Percentiles rank a stretch among this genome's conserved stretches.
Conservation (phyloP, 2,888 invertebrate genomes). For the Microctonus aethiopoides region DNA sequence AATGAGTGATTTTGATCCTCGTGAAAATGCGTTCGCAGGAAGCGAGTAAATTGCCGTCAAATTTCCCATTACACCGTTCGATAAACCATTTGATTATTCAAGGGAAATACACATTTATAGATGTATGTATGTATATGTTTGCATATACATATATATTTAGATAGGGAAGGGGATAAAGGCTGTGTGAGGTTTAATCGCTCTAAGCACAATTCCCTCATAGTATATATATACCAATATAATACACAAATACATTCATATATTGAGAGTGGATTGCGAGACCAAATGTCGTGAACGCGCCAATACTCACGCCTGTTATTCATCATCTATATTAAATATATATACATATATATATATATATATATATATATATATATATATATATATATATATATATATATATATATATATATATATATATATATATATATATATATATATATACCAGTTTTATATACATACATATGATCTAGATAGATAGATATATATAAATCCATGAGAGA, state of each 20-base stretch:
- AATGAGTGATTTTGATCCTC: not conserved
- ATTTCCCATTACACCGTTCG: conserved; percentile 32
- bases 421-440: no score
- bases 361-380: no score
- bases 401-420: no score
- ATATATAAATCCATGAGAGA: no score
- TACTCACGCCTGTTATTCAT: not conserved
- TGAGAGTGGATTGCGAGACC: not conserved
- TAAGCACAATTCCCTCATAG: conserved; percentile 14
- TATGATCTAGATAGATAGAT: no score
- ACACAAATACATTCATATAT: conserved; percentile 18
- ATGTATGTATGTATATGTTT: no score
- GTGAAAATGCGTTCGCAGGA: not conserved
- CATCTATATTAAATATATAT: no score
- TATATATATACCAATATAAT: no score
- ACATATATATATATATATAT: no score
- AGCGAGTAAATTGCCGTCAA: conserved; percentile 17
- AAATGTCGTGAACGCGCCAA: not conserved
- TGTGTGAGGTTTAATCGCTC: conserved; percentile 25
- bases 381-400: no score
- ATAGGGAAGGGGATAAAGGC: conserved; percentile 1
- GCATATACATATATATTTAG: not conserved
- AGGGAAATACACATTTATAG: no score
- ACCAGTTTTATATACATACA: no score
- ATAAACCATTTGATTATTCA: conserved; percentile 32